Evolutionary conservation across 2,113 vertebrate genomes (phyloP), one percentile per base, ranked within the genome.

Genomic region (Podarcis cretensis): DNA sequence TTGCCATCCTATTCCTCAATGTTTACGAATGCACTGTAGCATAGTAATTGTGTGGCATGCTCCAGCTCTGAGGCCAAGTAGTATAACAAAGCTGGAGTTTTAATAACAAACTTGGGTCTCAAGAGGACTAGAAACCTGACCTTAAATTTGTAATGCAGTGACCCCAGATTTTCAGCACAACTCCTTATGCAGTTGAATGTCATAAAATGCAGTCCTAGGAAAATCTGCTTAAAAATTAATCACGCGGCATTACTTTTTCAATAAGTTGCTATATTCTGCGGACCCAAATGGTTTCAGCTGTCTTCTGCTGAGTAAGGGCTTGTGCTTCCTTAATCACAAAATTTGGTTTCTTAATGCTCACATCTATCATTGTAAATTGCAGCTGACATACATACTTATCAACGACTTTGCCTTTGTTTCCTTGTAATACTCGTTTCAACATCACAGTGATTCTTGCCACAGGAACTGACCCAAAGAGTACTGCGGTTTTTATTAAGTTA

Each of bases 281-380:
- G 21, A 89, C 2, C 18, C 30, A 92, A 85, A 81, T 43, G 30
- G 30, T 77, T 93, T 92, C 68, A 71, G 83, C 35, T 76, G 23
- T 5, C 2, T 90, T 89, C n/a, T 89, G 13, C 4, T 93, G 57
- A 91, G 4, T 89, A 89, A 92, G 35, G 74, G 68, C 48, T 77
- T 10, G 83, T 86, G 5, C 25, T 93, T 94, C 40, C 20, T 91
- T 90, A 90, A 30, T 57, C 86, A 83, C 2, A 9, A 23, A 85
- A 74, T 89, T 91, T 86, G 68, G 91, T 94, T 95, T 90, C 78
- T 91, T 93, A 91, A 88, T 85, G 21, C n/a, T 88, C 82, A 87
- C 3, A 89, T 89, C 66, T 85, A 57, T 91, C 89, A 92, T 43
- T 91, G 3, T 66, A 92, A 93, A 88, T 83, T 84, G 2, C 12